A percentile compares a stretch with the other conserved stretches of the same genome.
These are phyloP conservation scores for Hemicrepidius hirtus DNA, from an alignment of 2,888 invertebrate genomes.

Conservation along the genomic window DNA sequence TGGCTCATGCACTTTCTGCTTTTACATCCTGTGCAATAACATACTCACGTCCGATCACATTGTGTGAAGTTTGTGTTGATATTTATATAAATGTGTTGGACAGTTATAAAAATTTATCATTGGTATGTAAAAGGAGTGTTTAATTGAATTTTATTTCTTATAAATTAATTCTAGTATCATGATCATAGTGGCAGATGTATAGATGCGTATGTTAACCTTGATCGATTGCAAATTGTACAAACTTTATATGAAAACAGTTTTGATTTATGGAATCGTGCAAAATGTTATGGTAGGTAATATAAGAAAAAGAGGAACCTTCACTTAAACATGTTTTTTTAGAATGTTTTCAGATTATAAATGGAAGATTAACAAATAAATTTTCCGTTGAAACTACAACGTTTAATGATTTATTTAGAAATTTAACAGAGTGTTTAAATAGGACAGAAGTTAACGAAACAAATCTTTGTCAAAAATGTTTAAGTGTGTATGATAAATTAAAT, in stretches of 20 bases:
- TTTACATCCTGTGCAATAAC: conserved; percentile 78
- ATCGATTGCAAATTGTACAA: conserved; percentile 78
- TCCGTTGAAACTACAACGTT: conserved; percentile 75
- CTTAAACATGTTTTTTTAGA: conserved; percentile 71
- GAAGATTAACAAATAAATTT: conserved; percentile 67
- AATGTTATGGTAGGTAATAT: conserved; percentile 76
- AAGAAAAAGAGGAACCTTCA: background rate
- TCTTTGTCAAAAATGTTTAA: conserved; percentile 75
- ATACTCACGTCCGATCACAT: conserved; percentile 77
- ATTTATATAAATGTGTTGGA: conserved; percentile 73
- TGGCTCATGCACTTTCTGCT: conserved; percentile 75
- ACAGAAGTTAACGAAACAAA: conserved; percentile 66
- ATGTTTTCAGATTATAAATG: conserved; percentile 74
- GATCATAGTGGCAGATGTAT: conserved; percentile 76
- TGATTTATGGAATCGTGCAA: conserved; percentile 77
- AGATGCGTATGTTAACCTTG: conserved; percentile 76
- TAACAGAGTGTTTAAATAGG: conserved; percentile 71
- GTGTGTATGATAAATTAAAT: conserved; percentile 74
- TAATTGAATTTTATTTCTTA: conserved; percentile 1
- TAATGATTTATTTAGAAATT: conserved; percentile 71
- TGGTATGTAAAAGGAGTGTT: conserved; percentile 30
- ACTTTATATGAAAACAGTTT: conserved; percentile 75
- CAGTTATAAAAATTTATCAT: conserved; percentile 74
- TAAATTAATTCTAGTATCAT: conserved; percentile 59
- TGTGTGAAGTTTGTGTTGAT: conserved; percentile 77